These are phyloP conservation scores for Nycticryphes semicollaris DNA, from an alignment of 2,113 vertebrate species.

Conservation along the genomic window DNA sequence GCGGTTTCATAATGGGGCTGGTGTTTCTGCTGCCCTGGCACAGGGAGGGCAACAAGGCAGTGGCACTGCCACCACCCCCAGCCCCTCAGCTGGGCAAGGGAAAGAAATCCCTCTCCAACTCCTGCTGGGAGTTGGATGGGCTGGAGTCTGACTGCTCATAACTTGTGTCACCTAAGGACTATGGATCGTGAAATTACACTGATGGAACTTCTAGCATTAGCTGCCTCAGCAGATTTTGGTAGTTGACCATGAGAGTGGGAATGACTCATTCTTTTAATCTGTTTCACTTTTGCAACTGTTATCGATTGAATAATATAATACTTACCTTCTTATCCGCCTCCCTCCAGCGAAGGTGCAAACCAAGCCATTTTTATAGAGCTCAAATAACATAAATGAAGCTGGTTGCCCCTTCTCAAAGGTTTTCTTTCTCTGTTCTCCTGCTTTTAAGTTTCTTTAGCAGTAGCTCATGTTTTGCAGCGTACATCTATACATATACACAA, in stretches of 20 bases:
- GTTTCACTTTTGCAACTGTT: not conserved
- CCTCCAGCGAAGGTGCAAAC: not conserved
- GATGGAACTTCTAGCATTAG: not conserved
- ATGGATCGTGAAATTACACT: not conserved
- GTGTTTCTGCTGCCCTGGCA: not conserved
- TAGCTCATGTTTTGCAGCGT: not conserved
- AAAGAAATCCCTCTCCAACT: not conserved
- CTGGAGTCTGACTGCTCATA: not conserved
- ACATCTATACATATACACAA: not conserved
- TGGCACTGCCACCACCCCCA: accelerated
- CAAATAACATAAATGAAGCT: not conserved
- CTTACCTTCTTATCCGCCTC: not conserved
- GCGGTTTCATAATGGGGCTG: not conserved
- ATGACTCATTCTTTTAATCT: slow-evolving; percentile 7
- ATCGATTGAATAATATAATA: not conserved
- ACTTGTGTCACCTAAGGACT: not conserved
- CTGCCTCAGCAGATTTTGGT: not conserved
- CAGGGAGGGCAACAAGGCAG: accelerated
- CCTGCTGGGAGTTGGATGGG: too few species aligned
- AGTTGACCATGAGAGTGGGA: not conserved
- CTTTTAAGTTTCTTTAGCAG: not conserved
- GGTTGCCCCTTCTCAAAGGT: not conserved
- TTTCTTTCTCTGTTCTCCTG: not conserved
- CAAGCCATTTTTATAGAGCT: not conserved
- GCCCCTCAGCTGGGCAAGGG: accelerated